Evolutionary conservation across 2,888 invertebrate genomes (phyloP), one percentile per base, ranked within the genome.

Genomic region (Branchellion lobata): DNA sequence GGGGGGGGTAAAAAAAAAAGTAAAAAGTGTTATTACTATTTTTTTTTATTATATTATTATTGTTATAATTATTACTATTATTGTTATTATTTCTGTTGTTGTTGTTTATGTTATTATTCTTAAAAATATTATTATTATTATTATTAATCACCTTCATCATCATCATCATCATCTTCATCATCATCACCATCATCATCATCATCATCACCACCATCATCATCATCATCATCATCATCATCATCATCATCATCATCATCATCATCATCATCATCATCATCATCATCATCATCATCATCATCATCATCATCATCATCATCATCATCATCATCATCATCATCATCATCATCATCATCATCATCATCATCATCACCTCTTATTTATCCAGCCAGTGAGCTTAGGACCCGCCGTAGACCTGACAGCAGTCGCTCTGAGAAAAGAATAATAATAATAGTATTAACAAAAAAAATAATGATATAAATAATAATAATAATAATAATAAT

Each of bases 361-460:
- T 40, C 40, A 40, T 40, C 40, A 40, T 40, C 40, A 40, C 40
- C 40, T 14, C 40, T 40, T 40, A 40, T 40, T 75, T 24, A 77
- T 80, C 53, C 81, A 81, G 72, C 81, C 81, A 21, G 79, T 79
- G 27, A 93, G 90, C 78, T 93, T 89, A 53, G 92, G 91, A 53
- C 91, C 91, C 80, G 92, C 91, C n/a, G 92, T 93, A 18, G 92
- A 92, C 82, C 93, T 88, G 31, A 92, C 89, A 5, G 92, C 92
- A 27, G 89, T 89, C 71, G 40, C 5, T 14, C 40, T 40, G 5
- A 8, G 14, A 40, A 8, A 40, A 40, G 14, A 40, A 14, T 5
- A 40, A 40, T 40, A 40, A 40, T 40, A 40, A 40, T 5, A 40
- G 14, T 8, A 40, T 8, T 40, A 40, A 40, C 14, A 14, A 40